Evolutionary conservation across 2,797 vertebrate species (phyloP), one percentile per base, ranked within the genome.

Genomic region (Limnodromus scolopaceus): DNA sequence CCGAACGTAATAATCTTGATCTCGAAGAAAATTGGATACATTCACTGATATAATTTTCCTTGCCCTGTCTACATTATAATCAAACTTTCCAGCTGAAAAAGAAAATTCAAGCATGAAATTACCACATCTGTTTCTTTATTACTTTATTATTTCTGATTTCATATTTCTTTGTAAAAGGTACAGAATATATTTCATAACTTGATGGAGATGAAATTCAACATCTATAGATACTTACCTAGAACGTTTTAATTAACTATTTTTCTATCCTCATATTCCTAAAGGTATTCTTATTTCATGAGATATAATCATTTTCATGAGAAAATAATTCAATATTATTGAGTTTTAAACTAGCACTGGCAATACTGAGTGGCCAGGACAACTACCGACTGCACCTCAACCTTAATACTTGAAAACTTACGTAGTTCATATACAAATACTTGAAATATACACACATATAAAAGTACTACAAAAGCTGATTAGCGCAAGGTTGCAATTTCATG

Each of bases 1-100:
- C 3, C 99, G 98, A 69, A 99, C 76, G 0, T 98, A 96, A 96
- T 99, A 99, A 96, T 98, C 97, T 54, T 95, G 82, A 72, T 97
- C 97, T 63, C 94, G 96, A 14, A 98, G 95, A 93, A 98, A 98
- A 68, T 97, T 98, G 1, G 98, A 98, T 53, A 99, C 98, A 11
- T 87, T 96, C 49, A 99, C 98, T 14, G 64, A 97, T 87, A 99
- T 79, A 74, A 97, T 96, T 95, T 98, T 98, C 84, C 27, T 98
- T 63, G 96, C 82, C 18, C 94, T 87, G 84, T 99, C 97, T 69
- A 99, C 89, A 32, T 75, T 38, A 76, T 99, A 99, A 3, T 97
- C 96, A n/a, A 99, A 93, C 68, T 97, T 98, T 17, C 98, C 97
- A 55, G 98, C 99, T 99, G 95, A 66, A 95, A 70, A 92, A 87